Evolutionary conservation across 2,113 vertebrate species (phyloP).

Genomic region (Rhinogobius similis): DNA sequence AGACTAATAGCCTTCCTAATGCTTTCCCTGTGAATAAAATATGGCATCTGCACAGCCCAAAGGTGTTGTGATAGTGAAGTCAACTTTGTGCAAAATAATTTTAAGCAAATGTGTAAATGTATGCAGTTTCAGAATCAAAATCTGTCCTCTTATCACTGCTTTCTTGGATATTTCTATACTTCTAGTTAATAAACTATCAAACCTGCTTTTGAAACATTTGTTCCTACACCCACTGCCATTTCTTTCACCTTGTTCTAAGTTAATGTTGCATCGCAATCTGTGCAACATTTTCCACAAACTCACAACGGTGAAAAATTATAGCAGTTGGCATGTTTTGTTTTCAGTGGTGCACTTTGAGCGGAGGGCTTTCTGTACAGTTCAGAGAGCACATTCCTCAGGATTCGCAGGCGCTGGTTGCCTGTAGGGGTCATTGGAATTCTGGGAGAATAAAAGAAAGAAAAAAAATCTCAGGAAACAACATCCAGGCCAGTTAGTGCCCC

Average conservation of each 20-base stretch:
- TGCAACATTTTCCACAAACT: constrained; percentile 80
- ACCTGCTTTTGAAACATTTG: not conserved
- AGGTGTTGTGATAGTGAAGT: constrained; percentile 50
- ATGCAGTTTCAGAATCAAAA: not conserved
- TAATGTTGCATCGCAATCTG: constrained; percentile 60
- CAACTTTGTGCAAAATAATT: constrained; percentile 47
- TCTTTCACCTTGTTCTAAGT: constrained; percentile 20
- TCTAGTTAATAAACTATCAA: not conserved
- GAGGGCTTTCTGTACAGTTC: constrained; percentile 92
- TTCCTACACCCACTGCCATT: not conserved
- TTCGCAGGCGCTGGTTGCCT: constrained; percentile 87
- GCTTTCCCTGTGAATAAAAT: constrained; percentile 72
- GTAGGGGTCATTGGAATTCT: constrained; percentile 90
- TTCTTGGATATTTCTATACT: not conserved
- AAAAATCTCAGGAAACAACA: constrained; percentile 54
- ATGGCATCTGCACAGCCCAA: constrained; percentile 60
- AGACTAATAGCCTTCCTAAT: constrained; percentile 71
- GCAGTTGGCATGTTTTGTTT: constrained; percentile 94
- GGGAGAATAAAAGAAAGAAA: constrained; percentile 59
- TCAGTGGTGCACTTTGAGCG: constrained; percentile 85
- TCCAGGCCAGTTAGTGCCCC: constrained; percentile 68
- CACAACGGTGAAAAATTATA: constrained; percentile 87
- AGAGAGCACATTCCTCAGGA: constrained; percentile 93
- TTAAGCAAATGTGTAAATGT: constrained; percentile 27
- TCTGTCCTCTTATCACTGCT: not conserved